Base-by-base conservation (phyloP, 2,797 vertebrate species). In the Propithecus deckenii region DNA sequence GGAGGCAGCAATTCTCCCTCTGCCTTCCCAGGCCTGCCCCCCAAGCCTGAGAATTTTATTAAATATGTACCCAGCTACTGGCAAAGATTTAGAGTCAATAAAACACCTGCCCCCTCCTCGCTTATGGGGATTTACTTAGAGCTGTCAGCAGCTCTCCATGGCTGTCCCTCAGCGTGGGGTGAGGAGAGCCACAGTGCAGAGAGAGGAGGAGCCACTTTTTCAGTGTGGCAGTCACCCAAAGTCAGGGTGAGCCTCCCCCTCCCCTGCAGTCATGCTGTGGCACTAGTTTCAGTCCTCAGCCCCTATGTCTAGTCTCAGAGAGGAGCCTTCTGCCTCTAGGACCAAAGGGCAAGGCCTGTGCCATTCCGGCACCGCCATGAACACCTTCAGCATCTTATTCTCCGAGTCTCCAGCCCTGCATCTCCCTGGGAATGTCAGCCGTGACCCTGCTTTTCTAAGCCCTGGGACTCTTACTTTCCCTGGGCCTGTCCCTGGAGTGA, bases 51-150 rank as follows among this genome's bases (percentile, higher is more conserved):
- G 83, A 61, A 74, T 94, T 97, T 96, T 95, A 93, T 98, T 96
- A 97, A 96, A 94, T 95, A 95, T 93, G 78, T 88, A 81, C 78
- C 61, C 38, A 88, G 94, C 32, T 50, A 88, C 78, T 84, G 78
- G 38, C 74, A 89, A 93, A 95, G 89, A 94, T 91, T 88, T 76
- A 59, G 17, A 95, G 80, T 93, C 94, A 97, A 96, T 98, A 90
- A 97, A 86, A 94, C 95, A 95, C 84, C 93, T 97, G 92, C 94
- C 95, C 86, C 95, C 78, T 28, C 74, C 87, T 86, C 38, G 20
- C 86, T 97, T 75, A 20, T 9, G 38, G 48, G 87, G 38, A 92
- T 92, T 96, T 65, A 48, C 87, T 80, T 48, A 25, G 61, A 69
- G 71, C 87, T 48, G 10, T 87, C 59, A 28, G 86, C 20, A 80